phyloP scores from a whole-genome alignment of 2,797 vertebrate species.

The Microchirus variegatus region DNA sequence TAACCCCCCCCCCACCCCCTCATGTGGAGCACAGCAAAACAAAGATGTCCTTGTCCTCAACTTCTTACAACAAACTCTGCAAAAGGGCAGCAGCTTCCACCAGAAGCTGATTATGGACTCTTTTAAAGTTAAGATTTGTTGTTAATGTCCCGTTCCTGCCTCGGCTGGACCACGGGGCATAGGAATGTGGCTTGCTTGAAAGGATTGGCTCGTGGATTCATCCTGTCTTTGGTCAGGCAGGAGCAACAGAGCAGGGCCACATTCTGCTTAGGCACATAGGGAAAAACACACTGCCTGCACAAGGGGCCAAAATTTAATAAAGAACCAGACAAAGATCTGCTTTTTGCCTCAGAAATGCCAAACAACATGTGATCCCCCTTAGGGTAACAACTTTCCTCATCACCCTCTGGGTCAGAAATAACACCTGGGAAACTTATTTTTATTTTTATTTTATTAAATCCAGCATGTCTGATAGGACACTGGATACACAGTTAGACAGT shows the following conservation, averaged over 20 bases:
- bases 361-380: conserved; percentile 81
- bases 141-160: conserved; percentile 74
- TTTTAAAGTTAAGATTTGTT: conserved; percentile 80
- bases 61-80: conserved; percentile 63
- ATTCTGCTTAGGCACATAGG: conserved; percentile 54
- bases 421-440: conserved; percentile 55
- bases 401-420: conserved; percentile 70
- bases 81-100: conserved; percentile 62
- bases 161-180: conserved; percentile 71
- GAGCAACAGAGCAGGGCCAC: conserved; percentile 52
- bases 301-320: conserved; percentile 79
- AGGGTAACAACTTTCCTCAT: conserved; percentile 68
- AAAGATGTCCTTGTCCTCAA: conserved; percentile 77
- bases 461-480: background rate
- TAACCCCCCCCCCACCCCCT: background rate
- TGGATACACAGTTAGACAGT: background rate
- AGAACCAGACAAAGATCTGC: conserved; percentile 75
- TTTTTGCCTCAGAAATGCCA: conserved; percentile 75
- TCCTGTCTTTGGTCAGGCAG: conserved; percentile 47
- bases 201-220: conserved; percentile 66
- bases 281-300: conserved; percentile 53
- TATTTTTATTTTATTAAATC: conserved; percentile 30
- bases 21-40: conserved; percentile 57
- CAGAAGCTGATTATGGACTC: conserved; percentile 78
- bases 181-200: conserved; percentile 69